phyloP scores from a whole-genome alignment of 2,113 vertebrate genomes.

The Tinamus guttatus region DNA sequence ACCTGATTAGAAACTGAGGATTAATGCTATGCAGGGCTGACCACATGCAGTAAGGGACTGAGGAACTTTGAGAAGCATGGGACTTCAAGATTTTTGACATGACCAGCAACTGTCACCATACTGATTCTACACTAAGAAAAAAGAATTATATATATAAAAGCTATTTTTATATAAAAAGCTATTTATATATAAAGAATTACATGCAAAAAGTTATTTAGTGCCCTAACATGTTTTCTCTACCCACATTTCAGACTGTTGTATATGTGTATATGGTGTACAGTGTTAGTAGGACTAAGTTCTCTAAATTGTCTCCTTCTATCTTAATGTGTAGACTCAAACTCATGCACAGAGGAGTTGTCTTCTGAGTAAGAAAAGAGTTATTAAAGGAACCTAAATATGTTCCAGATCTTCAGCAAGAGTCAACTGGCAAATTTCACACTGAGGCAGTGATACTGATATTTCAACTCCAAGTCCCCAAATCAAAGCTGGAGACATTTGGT shows the following conservation, averaged over 20 bases:
- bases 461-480: background rate
- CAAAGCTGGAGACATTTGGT: background rate
- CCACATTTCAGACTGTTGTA: background rate
- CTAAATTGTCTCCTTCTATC: background rate
- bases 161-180: too few relatives aligned
- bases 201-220: background rate
- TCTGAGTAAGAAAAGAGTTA: background rate
- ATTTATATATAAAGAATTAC: too few relatives aligned
- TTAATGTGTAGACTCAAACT: background rate
- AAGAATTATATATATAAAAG: background rate
- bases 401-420: background rate
- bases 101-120: background rate
- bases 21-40: background rate
- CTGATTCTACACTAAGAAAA: background rate
- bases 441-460: background rate
- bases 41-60: background rate
- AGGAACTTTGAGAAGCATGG: background rate
- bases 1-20: background rate
- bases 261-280: rapidly evolving
- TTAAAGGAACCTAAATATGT: background rate
- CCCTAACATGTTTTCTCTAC: rapidly evolving
- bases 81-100: background rate
- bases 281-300: background rate
- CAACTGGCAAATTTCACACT: background rate
- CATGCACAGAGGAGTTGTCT: background rate